A percentile compares a stretch with the other conserved stretches of the same genome.
Evolutionary conservation across 2,888 invertebrate genomes (phyloP).

Genomic region (Melinaea menophilus): DNA sequence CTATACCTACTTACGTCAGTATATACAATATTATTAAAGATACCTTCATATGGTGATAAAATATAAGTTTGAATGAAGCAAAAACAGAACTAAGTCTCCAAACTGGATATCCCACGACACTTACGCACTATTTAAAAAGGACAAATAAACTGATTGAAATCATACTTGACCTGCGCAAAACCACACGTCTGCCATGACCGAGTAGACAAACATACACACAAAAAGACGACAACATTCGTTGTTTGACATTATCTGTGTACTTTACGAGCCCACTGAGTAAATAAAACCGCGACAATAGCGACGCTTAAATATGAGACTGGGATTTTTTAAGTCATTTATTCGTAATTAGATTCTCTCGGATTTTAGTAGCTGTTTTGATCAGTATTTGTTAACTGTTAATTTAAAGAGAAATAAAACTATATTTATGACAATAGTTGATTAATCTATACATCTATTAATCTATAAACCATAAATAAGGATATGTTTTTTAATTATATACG

Average conservation of each 20-base stretch:
- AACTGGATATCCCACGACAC: conserved; percentile 23
- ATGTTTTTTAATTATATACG: no score
- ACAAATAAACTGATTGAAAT: conserved; percentile 51
- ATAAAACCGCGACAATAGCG: conserved; percentile 32
- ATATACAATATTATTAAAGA: no score
- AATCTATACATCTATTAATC: no score
- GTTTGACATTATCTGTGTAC: conserved; percentile 63
- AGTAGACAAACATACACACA: conserved; percentile 56
- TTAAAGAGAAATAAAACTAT: no score
- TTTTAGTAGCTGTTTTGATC: no score
- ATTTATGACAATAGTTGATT: no score
- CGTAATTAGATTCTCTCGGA: no score
- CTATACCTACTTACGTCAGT: no score
- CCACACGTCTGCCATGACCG: conserved; percentile 72
- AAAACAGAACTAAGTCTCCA: neutral
- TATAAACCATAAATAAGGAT: no score
- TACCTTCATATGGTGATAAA: no score
- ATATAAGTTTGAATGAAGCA: neutral
- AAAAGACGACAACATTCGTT: conserved; percentile 52
- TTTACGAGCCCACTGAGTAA: conserved; percentile 55
- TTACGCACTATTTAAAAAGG: conserved; percentile 38
- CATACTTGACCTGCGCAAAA: conserved; percentile 63
- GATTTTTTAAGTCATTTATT: no score
- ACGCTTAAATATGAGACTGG: conserved; percentile 15
- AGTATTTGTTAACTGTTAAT: no score